A percentile compares a stretch with the other conserved stretches of the same genome.
phyloP scores from a whole-genome alignment of 2,797 vertebrate genomes.

The Melanotaenia boesemani region DNA sequence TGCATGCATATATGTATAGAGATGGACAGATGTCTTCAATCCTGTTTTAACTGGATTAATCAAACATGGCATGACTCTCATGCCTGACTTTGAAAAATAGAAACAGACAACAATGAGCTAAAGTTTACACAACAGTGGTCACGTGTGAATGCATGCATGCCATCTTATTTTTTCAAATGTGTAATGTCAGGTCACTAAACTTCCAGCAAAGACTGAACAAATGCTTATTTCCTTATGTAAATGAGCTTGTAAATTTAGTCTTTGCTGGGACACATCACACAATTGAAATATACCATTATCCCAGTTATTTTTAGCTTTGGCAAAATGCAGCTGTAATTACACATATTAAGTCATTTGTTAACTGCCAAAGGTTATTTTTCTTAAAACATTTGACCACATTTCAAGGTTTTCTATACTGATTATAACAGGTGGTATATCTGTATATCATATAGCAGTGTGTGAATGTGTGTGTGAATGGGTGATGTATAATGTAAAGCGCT shows the following conservation, averaged over 20 bases:
- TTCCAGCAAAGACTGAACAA: neutral
- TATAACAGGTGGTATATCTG: no score
- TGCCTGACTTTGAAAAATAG: conserved; percentile 38
- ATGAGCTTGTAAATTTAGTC: neutral
- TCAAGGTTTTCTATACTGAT: no score
- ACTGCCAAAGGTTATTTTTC: neutral
- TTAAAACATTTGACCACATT: no score
- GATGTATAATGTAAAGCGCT: no score
- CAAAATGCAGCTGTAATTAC: no score
- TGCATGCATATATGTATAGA: no score
- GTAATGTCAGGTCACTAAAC: neutral
- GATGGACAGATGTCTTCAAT: neutral
- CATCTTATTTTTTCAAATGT: conserved; percentile 15
- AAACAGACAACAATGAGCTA: conserved; percentile 12
- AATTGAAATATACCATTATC: neutral
- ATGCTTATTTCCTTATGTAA: no score
- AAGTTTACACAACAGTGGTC: conserved; percentile 15
- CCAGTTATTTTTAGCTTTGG: neutral
- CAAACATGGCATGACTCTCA: conserved; percentile 22
- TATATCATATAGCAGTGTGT: no score
- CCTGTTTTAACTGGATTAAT: conserved; percentile 47
- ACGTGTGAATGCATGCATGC: conserved; percentile 9
- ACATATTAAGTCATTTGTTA: neutral
- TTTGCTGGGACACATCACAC: neutral
- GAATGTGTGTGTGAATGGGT: no score